Conservation (phyloP, 2,113 vertebrate species). For the Gambusia affinis region DNA sequence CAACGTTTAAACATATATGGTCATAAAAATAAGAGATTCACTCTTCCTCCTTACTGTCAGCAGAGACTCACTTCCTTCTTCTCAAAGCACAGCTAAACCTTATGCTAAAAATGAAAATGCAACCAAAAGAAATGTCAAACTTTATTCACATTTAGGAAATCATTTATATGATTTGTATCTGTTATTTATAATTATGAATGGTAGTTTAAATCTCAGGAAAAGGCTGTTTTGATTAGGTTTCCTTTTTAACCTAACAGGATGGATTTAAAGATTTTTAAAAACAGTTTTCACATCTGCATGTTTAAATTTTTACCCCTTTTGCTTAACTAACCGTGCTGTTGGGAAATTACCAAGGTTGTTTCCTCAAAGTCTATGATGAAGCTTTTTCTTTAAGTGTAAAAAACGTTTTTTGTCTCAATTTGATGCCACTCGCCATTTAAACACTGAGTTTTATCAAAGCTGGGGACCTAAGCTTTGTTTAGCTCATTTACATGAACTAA, state of each 20-base stretch:
- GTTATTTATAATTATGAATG: neutral
- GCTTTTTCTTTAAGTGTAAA: neutral
- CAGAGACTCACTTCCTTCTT: conserved; percentile 66
- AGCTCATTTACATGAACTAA: too few relatives aligned
- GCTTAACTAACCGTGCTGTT: neutral
- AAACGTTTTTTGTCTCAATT: neutral
- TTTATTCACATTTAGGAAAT: neutral
- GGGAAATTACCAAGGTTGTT: neutral
- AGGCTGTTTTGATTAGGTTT: neutral
- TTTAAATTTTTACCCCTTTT: neutral
- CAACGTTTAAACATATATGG: conserved; percentile 36
- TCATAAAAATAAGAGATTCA: conserved; percentile 19
- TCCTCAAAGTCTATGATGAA: neutral
- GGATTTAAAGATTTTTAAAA: neutral
- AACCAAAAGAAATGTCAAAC: conserved; percentile 1
- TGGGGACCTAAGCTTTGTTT: too few relatives aligned
- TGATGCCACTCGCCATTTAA: too few relatives aligned
- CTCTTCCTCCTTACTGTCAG: conserved; percentile 76
- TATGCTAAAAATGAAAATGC: conserved; percentile 21
- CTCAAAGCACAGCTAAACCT: conserved; percentile 42
- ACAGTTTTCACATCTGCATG: neutral
- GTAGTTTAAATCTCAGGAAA: neutral
- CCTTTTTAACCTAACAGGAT: neutral
- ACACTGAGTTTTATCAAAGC: too few relatives aligned
- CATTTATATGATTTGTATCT: too few relatives aligned